Evolutionary conservation across 1,140 invertebrate species (phyloP), one percentile per base, ranked within the genome.

Genomic region (Drosophila insularis): DNA sequence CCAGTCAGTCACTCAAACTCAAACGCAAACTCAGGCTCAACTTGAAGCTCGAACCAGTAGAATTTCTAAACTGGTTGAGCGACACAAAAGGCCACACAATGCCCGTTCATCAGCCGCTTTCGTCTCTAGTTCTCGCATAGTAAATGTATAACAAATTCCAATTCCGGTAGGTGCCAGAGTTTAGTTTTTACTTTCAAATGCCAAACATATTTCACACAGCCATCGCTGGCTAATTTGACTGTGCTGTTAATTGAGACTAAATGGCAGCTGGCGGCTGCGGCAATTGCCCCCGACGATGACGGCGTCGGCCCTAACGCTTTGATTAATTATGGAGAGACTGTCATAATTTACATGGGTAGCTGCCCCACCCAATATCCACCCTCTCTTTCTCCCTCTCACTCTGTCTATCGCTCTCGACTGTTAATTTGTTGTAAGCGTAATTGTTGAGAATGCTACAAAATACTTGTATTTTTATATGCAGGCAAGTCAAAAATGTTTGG

Each of bases 11-110:
- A 77, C 55, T 81, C 68, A 68, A 66, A 70, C 13, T 27, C 27
- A 27, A 27, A 27, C 2, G 27, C 27, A 27, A 27, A 19, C 43
- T 50, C 14, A 50, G 17, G 11, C 19, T 50, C 43, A 50, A 50
- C 43, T 50, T 50, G 43, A 50, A 21, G 43, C 43, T 50, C 43
- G 17, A 50, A 74, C 53, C 73, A 71, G 76, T 79, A 86, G 82
- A 86, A 86, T 82, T 86, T 86, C 79, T 77, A 87, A 86, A 87
- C 82, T 86, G 82, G 82, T 82, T 81, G 82, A 75, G 59, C 53
- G 62, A 75, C 71, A 68, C 63, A 75, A 82, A 81, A 81, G 80
- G 80, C 80, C 23, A 58, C 54, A 27, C 39, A 55, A 55, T 46
- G 31, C 46, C 23, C n/a, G 27, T 27, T 27, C 31, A 19, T 40